Base-by-base conservation (phyloP, 2,888 invertebrate genomes). In the Thymelicus sylvestris region DNA sequence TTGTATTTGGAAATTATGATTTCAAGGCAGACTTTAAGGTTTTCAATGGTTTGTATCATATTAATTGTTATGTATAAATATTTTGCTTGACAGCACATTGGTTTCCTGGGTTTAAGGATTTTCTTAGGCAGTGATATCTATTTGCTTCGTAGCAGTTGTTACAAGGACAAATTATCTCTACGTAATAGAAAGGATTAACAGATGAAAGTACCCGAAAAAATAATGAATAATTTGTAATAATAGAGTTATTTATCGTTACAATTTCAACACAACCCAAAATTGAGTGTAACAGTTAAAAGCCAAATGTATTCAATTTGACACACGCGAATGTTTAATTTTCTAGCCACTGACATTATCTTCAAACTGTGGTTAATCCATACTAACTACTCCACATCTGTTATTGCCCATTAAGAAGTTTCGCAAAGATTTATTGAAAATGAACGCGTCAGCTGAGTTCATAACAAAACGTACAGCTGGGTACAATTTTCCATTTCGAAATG, bases 401-500 rank as follows among this genome's bases (percentile, higher is more conserved):
- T 72, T 74, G 76, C 52, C 52, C 24, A 64, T 70, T 70, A 65
- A 65, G 59, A 50, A 64, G 48, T 69, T 69, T 69, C 66, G 61
- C 66, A 71, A 78, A 77, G 77, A 77, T 76, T 77, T 80, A 83
- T 83, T 81, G 81, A 81, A 80, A 81, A 80, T 76, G 74, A 80
- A 80, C 77, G 75, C 75, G 76, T 73, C 82, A 83, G 84, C 84
- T 83, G 85, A 85, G 84, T 71, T 71, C 66, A 71, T 71, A 71
- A 81, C 80, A 83, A 83, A 85, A 84, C 79, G 81, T 83, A 82
- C 82, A 71, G 79, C 80, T 80, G 81, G 81, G 85, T 85, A 84
- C 86, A 87, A 89, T 91, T 91, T 91, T 91, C 91, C 87, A 88
- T 91, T 91, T 90, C 85, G 85, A 89, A 91, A 91, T 88, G 86